Base-by-base conservation (phyloP, 2,797 vertebrate species). In the Propithecus perrieri region DNA sequence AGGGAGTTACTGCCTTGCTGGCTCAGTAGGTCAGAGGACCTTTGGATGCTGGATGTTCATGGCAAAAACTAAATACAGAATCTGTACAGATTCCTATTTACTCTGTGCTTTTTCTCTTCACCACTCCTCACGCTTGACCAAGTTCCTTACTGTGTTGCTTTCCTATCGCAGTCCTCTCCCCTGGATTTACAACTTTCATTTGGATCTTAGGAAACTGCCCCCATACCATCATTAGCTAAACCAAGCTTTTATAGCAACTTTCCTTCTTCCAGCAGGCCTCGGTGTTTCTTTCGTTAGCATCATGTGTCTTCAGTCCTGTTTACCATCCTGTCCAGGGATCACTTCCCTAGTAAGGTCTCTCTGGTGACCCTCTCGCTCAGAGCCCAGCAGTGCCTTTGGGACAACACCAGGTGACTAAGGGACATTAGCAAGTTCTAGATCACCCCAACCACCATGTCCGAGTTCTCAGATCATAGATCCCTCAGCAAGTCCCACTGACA, bases 241-340 rank as follows among this genome's bases (percentile, higher is more conserved):
- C 69, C 26, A 12, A 48, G 46, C 1, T 1, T 63, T 26, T 5
- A 0, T 12, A 1, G 50, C 22, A 9, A 0, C 10, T 1, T 53
- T 6, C 35, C 48, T 33, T 48, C 78, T 48, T 15, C 15, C 9
- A 14, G 4, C 15, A 1, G 71, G 26, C 65, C 59, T 69, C 20
- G 4, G 2, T 13, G 13, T 72, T 63, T 78, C 86, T n/a, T 24
- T 10, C 17, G 13, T 72, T 3, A 10, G 33, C 7, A 13, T 50
- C 20, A 0, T 2, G 0, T 65, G 28, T 33, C 48, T 48, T 69
- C 11, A 26, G 17, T 50, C 72, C 89, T 67, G 1, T 6, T 46
- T n/a, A n/a, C 57, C 50, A 30, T 7, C 13, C 35, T 76, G 7
- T 55, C 53, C 63, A 14, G 3, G n/a, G 55, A 46, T 86, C 78